Conservation (phyloP, 2,113 vertebrate genomes). For the Anoura caudifer region DNA sequence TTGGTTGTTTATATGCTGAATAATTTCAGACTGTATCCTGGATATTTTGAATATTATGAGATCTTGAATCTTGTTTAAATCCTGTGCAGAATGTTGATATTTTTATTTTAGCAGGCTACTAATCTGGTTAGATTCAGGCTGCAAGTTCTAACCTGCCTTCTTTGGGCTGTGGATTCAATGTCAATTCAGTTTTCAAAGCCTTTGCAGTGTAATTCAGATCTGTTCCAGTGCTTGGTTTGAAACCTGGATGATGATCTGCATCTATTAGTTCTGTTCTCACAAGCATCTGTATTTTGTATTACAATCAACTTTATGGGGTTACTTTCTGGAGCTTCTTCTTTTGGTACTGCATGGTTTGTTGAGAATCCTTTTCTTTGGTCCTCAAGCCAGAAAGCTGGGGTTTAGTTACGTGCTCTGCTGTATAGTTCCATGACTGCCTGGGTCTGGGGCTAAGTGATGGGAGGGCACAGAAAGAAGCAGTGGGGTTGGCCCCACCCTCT, state of each 20-base stretch:
- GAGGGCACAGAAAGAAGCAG: not conserved
- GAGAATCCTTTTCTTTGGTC: not conserved
- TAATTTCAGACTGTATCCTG: not conserved
- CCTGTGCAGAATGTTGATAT: not conserved
- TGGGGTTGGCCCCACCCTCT: not conserved
- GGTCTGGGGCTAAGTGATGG: not conserved
- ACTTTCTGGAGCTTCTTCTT: not conserved
- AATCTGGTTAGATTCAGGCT: not conserved
- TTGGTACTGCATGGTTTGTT: not conserved
- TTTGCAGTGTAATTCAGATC: not conserved
- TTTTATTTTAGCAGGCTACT: not conserved
- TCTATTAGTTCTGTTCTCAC: not conserved
- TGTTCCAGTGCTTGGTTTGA: not conserved
- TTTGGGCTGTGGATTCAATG: not conserved
- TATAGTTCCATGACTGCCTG: not conserved
- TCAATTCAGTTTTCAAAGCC: not conserved
- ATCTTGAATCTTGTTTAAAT: not conserved
- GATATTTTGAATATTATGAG: conserved; percentile 22
- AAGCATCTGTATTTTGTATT: not conserved
- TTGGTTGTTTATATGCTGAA: not conserved
- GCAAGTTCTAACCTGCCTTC: not conserved
- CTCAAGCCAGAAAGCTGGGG: not conserved
- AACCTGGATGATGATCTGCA: not conserved
- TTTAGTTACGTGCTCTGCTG: not conserved
- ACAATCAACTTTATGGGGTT: not conserved